Conservation (phyloP, 2,888 invertebrate species). For the Cecidostiba fungosa region DNA sequence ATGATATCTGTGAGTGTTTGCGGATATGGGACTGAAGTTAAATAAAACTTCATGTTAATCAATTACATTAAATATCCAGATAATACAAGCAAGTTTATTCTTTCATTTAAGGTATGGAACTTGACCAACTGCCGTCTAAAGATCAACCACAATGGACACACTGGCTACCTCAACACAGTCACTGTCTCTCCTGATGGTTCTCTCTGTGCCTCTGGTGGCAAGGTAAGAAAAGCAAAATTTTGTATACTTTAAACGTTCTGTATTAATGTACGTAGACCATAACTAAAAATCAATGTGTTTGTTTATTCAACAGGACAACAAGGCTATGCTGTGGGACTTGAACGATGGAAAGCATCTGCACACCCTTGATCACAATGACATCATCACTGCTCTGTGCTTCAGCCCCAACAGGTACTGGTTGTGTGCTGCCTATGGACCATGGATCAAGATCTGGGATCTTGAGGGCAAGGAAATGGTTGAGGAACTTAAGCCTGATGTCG, state of each 20-base stretch:
- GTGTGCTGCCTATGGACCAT: conserved; percentile 98
- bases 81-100: conserved; percentile 48
- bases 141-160: conserved; percentile 98
- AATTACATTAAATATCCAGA: not conserved
- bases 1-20: conserved; percentile 77
- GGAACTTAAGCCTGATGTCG: conserved; percentile 97
- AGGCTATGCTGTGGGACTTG: conserved; percentile 99
- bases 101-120: conserved; percentile 91
- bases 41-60: not conserved
- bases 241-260: no score
- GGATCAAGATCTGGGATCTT: conserved; percentile 99
- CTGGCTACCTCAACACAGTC: conserved; percentile 98
- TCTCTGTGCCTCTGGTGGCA: conserved; percentile 99
- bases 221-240: conserved; percentile 80
- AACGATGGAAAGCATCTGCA: conserved; percentile 99
- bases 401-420: conserved; percentile 99
- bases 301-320: conserved; percentile 88
- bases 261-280: no score
- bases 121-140: conserved; percentile 99
- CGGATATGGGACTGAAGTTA: conserved; percentile 79
- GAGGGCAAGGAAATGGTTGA: conserved; percentile 99
- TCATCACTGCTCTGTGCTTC: conserved; percentile 99
- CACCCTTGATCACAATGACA: conserved; percentile 98
- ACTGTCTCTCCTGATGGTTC: conserved; percentile 99
- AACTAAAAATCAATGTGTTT: conserved; percentile 14